Base-by-base conservation (phyloP, 2,888 invertebrate species). In the Trichogramma evanescens region DNA sequence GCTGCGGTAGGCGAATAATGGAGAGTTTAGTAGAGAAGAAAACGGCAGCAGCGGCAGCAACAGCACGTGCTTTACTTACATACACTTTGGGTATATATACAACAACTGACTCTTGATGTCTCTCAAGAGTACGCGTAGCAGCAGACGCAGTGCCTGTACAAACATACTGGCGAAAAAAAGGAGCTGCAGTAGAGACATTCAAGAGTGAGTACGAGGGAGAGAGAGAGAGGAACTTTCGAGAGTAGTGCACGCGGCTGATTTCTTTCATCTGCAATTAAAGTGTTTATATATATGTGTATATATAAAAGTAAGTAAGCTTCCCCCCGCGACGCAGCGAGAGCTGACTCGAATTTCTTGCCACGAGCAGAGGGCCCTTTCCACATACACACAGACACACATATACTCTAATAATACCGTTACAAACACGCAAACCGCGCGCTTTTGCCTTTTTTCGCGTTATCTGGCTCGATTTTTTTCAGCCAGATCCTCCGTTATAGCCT, bases 201-300 rank as follows among this genome's bases (percentile, higher is more conserved):
- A 46, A 8, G 26, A 42, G 40, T 38, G 50, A 26, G 50, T 9
- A 26, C 8, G 44, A 52, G 48, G 58, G 51, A 43, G 7, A 46
- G 53, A 26, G 41, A 45, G 50, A 57, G 63, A 54, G 57, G 54
- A 56, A 59, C 63, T 65, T 63, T 65, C 55, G 57, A 57, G 59
- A 63, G 26, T 26, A 66, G 65, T 60, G 62, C 56, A 52, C 52
- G 59, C 58, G 58, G 58, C 54, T 54, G 61, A 61, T 62, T 64
- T 63, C 63, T 59, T 66, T 66, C 59, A 63, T 61, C 55, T 61
- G 59, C 54, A 63, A 65, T 65, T 65, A 65, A 58, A 64, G 26
- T 26, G 26, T 26, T 26, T 26, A 26, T 26, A 26, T 26, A 26
- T 26, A 26, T 26, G 26, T 26, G 26, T 26, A 26, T 26, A 26